These are phyloP conservation scores for Anas georgica DNA, from an alignment of 2,797 vertebrate genomes.

Conservation along the genomic window DNA sequence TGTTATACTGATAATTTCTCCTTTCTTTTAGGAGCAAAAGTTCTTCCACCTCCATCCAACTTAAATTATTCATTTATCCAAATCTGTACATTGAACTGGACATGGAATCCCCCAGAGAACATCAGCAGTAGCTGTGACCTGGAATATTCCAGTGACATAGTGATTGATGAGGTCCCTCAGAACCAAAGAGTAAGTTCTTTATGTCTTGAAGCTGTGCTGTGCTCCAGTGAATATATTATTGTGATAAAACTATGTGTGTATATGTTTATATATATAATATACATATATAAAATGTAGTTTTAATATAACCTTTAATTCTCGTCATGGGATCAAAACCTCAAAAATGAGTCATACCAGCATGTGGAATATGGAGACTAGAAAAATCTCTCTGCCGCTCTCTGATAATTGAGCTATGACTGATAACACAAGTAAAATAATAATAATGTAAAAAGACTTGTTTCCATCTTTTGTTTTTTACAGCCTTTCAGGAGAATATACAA, in stretches of 20 bases:
- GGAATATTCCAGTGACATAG: conserved; percentile 65
- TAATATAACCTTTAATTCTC: neutral
- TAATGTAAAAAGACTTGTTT: neutral
- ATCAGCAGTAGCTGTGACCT: conserved; percentile 66
- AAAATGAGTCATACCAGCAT: neutral
- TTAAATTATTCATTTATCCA: conserved; percentile 70
- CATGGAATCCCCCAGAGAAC: conserved; percentile 66
- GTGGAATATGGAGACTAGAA: neutral
- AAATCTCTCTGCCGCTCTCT: neutral
- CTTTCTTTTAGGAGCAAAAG: conserved; percentile 53
- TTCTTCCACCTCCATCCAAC: conserved; percentile 69
- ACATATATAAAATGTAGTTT: neutral
- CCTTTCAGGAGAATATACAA: neutral
- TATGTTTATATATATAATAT: too few species aligned
- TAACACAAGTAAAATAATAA: neutral
- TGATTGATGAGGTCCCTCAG: conserved; percentile 16
- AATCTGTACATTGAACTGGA: conserved; percentile 76
- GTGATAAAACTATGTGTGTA: neutral
- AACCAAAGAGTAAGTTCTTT: conserved; percentile 47
- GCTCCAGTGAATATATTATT: neutral
- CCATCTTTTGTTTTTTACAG: neutral
- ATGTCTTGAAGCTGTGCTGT: neutral
- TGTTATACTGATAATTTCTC: neutral
- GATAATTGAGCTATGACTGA: neutral
- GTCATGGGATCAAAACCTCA: neutral